Percentiles rank a stretch among this genome's conserved stretches.
Conservation (phyloP, 2,113 vertebrate genomes). For the Numenius arquata region DNA sequence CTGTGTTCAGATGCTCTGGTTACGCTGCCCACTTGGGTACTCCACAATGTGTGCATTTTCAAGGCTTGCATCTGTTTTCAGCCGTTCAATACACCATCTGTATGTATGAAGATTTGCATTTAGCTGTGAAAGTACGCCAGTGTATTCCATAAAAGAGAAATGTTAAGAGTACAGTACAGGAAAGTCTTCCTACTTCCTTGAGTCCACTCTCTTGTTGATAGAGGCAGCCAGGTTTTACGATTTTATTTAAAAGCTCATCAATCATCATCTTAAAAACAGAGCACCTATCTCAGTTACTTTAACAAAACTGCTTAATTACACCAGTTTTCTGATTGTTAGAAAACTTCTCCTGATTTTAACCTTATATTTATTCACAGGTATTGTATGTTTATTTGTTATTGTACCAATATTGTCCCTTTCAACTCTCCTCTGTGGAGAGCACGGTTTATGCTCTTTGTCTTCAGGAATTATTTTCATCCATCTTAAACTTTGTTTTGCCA, state of each 20-base stretch:
- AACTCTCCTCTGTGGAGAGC: background rate
- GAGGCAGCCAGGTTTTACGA: background rate
- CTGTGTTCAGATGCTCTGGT: background rate
- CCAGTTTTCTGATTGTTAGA: background rate
- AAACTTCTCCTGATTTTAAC: background rate
- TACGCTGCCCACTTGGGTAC: background rate
- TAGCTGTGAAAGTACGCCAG: background rate
- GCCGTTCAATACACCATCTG: fast-evolving
- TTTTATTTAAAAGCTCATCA: background rate
- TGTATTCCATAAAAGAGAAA: background rate
- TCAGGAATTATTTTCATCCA: background rate
- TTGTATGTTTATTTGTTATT: background rate
- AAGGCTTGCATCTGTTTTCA: background rate
- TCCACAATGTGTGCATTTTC: background rate
- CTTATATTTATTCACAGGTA: background rate
- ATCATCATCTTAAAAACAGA: background rate
- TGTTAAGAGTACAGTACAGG: background rate
- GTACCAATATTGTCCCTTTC: background rate
- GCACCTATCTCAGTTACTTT: background rate
- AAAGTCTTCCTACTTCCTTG: background rate
- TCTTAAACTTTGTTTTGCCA: background rate
- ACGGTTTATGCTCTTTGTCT: background rate
- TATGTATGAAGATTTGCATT: no score
- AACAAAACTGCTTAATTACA: background rate
- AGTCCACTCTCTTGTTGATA: background rate